These are phyloP conservation scores for Phragmatobia fuliginosa DNA, from an alignment of 2,888 invertebrate genomes.

Conservation along the genomic window DNA sequence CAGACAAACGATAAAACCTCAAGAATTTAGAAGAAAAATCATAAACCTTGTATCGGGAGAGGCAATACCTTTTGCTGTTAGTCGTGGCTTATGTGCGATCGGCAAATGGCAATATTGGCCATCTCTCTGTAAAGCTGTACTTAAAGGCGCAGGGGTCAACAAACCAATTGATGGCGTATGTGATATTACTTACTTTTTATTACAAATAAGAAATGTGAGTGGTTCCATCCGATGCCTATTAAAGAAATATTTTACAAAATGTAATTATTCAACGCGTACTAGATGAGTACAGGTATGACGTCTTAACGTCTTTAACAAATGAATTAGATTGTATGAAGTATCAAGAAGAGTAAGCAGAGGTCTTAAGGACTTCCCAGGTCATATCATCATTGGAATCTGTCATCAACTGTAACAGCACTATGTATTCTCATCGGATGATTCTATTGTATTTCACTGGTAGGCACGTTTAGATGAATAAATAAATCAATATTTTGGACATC, in stretches of 20 bases:
- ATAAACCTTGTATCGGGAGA: conserved; percentile 56
- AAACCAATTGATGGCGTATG: conserved; percentile 36
- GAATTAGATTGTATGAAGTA: too few species aligned
- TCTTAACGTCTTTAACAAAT: neutral
- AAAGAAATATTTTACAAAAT: neutral
- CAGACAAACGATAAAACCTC: conserved; percentile 39
- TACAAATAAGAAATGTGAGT: conserved; percentile 20
- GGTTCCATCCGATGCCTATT: neutral
- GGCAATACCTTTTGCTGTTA: conserved; percentile 53
- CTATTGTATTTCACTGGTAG: too few species aligned
- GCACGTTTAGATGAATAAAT: too few species aligned
- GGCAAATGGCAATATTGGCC: conserved; percentile 61
- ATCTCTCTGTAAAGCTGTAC: conserved; percentile 53
- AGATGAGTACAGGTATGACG: neutral
- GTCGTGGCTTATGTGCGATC: conserved; percentile 56
- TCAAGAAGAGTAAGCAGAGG: too few species aligned
- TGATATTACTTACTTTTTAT: conserved; percentile 35
- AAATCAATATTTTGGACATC: too few species aligned
- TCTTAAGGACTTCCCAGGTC: too few species aligned
- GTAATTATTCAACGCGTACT: neutral
- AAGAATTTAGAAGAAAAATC: conserved; percentile 60
- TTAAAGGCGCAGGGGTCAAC: conserved; percentile 37
- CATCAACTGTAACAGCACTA: too few species aligned
- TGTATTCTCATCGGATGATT: too few species aligned
- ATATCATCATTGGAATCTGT: too few species aligned